A percentile compares a stretch with the other conserved stretches of the same genome.
Evolutionary conservation across 2,113 vertebrate genomes (phyloP).

Genomic region (Agelaius phoeniceus): DNA sequence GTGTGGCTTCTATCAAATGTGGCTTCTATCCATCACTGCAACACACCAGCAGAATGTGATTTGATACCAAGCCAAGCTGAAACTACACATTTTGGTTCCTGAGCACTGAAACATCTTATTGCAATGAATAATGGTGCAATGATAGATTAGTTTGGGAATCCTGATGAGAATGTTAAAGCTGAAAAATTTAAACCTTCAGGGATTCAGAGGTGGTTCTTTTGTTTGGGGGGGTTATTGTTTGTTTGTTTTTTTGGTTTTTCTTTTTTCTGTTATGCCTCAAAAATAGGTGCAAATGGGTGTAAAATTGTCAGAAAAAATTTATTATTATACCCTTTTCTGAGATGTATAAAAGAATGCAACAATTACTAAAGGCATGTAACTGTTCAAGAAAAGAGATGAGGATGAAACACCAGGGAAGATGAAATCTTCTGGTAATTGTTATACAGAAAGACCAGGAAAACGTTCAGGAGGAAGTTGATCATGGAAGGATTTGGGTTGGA

Average conservation of each 20-base stretch:
- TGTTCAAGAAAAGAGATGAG: not conserved
- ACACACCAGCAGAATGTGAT: not conserved
- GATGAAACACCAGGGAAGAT: not conserved
- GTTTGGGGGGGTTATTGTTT: too few relatives aligned
- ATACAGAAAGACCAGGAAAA: not conserved
- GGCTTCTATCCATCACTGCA: constrained; percentile 28
- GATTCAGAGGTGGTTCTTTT: not conserved
- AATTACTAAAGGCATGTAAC: not conserved
- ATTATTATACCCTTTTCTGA: not conserved
- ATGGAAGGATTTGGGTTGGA: not conserved
- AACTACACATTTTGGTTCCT: constrained; percentile 21
- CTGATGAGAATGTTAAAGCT: constrained; percentile 7
- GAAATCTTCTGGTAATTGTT: not conserved
- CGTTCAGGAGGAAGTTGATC: not conserved
- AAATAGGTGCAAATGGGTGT: not conserved
- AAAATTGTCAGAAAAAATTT: not conserved
- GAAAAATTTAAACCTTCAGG: not conserved
- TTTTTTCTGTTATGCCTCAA: not conserved
- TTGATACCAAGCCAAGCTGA: constrained; percentile 37
- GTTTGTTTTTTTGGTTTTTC: not conserved
- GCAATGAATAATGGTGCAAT: constrained; percentile 9
- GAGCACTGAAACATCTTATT: constrained; percentile 40
- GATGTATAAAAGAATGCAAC: not conserved
- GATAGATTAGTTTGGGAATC: not conserved
- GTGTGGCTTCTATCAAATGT: not conserved